Evolutionary conservation across 23 tunicate species (phyloP), one percentile per base, ranked within the genome.

Genomic region (Corella eumyota): DNA sequence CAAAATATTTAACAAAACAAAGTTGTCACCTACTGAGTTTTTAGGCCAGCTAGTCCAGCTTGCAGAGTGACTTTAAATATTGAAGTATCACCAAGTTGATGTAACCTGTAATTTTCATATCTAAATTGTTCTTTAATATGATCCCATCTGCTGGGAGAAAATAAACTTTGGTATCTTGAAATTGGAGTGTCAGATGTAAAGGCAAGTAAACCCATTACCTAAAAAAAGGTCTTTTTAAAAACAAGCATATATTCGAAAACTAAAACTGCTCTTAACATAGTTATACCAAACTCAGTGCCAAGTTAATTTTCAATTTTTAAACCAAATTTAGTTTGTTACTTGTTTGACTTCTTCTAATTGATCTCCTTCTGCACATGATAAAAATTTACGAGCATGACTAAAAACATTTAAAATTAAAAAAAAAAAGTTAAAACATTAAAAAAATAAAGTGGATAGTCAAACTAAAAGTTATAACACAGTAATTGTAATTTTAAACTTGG

Each of bases 21-120:
- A n/a, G n/a, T n/a, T n/a, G n/a, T n/a, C n/a, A n/a, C n/a, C n/a
- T 73, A 88, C 96, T 78, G 96, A 6, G 96, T 88, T 68, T 88
- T 88, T 27, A 88, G 71, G 7, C 87, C 85, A 19, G 96, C 78
- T 57, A 88, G 52, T 30, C 96, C 96, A 24, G 96, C 79, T 53
- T 79, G 96, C 7, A 88, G 67, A 54, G 96, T 88, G 26, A 88
- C 73, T 68, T 88, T 78, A 68, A 88, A 88, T 15, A 88, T 66
- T 3, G 96, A 88, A 5, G 62, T 52, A 38, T 73, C 73, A 0
- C 96, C 85, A 9, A 88, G 63, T 45, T 88, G 96, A 54, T 78
- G 79, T 5, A 88, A 77, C 20, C 88, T 56, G 48, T 88, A 88
- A 38, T 88, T 88, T 62, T 88, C 96, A 36, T 72, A 78, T 4